Percentiles rank a stretch among this genome's conserved stretches.
Evolutionary conservation across 2,888 invertebrate genomes (phyloP).

Genomic region (Elegia similella): DNA sequence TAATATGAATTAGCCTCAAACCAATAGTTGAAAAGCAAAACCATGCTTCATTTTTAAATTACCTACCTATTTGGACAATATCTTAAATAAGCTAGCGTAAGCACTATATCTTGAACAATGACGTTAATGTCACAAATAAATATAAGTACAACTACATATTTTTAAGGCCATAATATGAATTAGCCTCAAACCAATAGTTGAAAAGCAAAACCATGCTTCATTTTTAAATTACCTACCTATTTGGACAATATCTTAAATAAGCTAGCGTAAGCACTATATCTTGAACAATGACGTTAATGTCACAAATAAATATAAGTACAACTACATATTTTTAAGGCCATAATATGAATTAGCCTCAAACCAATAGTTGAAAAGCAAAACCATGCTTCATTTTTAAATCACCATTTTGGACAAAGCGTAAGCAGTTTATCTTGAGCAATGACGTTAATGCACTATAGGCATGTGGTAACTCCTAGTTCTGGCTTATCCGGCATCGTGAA

Average conservation of each 20-base stretch:
- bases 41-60: neutral
- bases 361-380: neutral
- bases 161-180: no score
- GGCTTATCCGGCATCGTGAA: constrained; percentile 9
- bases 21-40: neutral
- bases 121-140: no score
- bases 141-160: no score
- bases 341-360: neutral
- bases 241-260: neutral
- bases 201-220: neutral
- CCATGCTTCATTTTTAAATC: neutral
- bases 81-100: neutral
- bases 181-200: neutral
- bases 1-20: neutral
- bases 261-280: neutral
- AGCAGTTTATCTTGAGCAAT: neutral
- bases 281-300: neutral
- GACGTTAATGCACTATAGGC: constrained; percentile 9
- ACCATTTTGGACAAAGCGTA: neutral
- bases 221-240: neutral
- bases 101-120: neutral
- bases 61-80: neutral
- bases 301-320: no score
- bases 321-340: no score
- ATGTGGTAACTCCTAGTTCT: constrained; percentile 7